Evolutionary conservation across 2,888 invertebrate species (phyloP), one percentile per base, ranked within the genome.

Genomic region (Synergus japonicus): DNA sequence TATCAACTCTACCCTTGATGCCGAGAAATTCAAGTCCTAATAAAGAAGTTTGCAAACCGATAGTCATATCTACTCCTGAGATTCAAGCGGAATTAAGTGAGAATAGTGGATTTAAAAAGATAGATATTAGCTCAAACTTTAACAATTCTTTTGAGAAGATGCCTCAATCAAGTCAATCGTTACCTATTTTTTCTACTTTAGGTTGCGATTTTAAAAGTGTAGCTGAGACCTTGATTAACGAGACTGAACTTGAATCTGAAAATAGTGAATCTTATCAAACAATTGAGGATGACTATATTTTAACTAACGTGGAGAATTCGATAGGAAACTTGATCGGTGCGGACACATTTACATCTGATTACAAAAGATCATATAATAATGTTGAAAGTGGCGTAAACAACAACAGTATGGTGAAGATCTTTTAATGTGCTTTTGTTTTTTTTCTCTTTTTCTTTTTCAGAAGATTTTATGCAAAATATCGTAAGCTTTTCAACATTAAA

Each of bases 1-100:
- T 92, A 3, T 89, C 91, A 29, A 91, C 92, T 1, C 84, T 92
- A 37, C 92, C 92, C 0, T 83, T 92, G 1, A 89, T 92, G 87
- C 89, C 91, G 22, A 83, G 89, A 69, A 90, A 89, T 83, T 82
- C 89, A 1, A 89, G 85, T 79, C 85, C 87, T 5, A 58, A 78
- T 5, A 85, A 82, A n/a, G 87, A 86, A 43, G 69, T 79, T 43
- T 76, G 80, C 84, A 7, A 81, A 82, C 13, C 91, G 0, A 90
- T 89, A 73, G 81, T 90, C 37, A 91, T 89, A 44, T 91, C 91
- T 1, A 90, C 87, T 85, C 89, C 90, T 0, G 90, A 90, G 79
- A 89, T 91, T 80, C 90, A 91, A 37, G 89, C 80, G 77, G 89
- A 91, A 73, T 86, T 90, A 18, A 89, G 90, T 0, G 91, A 91